These are phyloP conservation scores for Halisarca cf. caerulea DNA, from an alignment of 37 sponge, comb jelly and placozoan species.

Conservation along the genomic window DNA sequence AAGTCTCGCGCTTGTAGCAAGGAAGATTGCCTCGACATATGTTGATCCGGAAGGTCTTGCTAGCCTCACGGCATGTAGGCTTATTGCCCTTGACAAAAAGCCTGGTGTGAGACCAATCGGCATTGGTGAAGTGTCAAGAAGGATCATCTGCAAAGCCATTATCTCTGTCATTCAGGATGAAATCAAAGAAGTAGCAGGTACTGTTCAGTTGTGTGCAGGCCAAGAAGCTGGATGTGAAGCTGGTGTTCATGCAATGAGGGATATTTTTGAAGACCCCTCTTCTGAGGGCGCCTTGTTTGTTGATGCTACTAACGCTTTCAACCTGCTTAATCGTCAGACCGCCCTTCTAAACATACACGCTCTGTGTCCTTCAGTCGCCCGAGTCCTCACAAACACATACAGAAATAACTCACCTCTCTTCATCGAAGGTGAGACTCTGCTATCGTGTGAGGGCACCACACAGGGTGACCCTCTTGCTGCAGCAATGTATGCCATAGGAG, in stretches of 20 bases:
- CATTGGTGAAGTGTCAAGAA: neutral
- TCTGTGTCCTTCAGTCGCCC: neutral
- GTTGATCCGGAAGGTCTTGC: neutral
- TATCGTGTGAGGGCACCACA: conserved; percentile 3
- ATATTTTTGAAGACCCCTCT: neutral
- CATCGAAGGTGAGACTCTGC: neutral
- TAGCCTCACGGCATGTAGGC: neutral
- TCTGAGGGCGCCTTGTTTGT: neutral
- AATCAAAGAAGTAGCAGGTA: neutral
- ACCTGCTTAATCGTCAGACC: neutral
- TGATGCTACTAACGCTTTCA: neutral
- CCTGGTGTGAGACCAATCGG: conserved; percentile 4
- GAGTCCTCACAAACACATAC: neutral
- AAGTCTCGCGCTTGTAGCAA: neutral
- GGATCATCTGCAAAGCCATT: neutral
- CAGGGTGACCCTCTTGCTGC: conserved; percentile 14
- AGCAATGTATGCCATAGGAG: too few relatives aligned
- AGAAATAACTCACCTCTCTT: neutral
- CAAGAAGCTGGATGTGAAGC: conserved; percentile 5
- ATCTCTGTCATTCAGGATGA: neutral
- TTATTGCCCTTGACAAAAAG: neutral
- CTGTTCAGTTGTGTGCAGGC: neutral
- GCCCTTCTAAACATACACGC: neutral
- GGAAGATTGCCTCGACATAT: neutral
- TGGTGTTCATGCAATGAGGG: neutral